phyloP scores from a whole-genome alignment of 2,113 vertebrate species.

The Callaeas wilsoni region DNA sequence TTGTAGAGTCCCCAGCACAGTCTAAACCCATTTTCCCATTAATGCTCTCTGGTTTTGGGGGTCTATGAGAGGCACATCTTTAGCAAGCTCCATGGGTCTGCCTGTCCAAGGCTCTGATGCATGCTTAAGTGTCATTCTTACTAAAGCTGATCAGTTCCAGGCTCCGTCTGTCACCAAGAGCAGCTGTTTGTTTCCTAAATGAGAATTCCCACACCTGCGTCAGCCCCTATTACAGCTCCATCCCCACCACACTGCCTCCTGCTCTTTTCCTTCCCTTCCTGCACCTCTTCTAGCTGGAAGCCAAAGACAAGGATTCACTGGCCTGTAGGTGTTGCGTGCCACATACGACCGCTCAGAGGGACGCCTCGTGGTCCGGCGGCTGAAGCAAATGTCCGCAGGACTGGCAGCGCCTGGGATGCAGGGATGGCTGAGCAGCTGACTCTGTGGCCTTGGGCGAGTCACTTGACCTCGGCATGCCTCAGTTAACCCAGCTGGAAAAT shows the following conservation, averaged over 20 bases:
- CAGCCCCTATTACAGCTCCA: not conserved
- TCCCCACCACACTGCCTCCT: not conserved
- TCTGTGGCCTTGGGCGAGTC: conserved; percentile 43
- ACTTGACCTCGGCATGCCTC: conserved; percentile 49
- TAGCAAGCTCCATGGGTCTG: not conserved
- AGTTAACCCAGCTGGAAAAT: conserved; percentile 66
- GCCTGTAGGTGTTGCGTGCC: not conserved
- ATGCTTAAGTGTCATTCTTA: not conserved
- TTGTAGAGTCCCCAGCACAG: not conserved
- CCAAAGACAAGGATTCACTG: not conserved
- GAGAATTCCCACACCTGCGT: conserved; percentile 27
- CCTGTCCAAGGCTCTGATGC: not conserved
- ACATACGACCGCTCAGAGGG: not conserved
- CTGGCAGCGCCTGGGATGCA: not conserved
- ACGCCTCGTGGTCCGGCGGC: accelerated
- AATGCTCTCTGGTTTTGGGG: not conserved
- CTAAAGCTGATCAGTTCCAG: conserved; percentile 15
- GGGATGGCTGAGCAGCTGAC: not conserved
- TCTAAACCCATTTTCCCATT: not conserved
- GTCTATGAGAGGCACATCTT: not conserved
- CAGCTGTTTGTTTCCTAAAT: conserved; percentile 49
- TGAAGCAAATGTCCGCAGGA: not conserved
- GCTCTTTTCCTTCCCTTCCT: not conserved
- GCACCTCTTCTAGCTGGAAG: not conserved
- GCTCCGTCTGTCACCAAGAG: conserved; percentile 15